Conservation (phyloP, 2,888 invertebrate species). For the Protophormia terraenovae region DNA sequence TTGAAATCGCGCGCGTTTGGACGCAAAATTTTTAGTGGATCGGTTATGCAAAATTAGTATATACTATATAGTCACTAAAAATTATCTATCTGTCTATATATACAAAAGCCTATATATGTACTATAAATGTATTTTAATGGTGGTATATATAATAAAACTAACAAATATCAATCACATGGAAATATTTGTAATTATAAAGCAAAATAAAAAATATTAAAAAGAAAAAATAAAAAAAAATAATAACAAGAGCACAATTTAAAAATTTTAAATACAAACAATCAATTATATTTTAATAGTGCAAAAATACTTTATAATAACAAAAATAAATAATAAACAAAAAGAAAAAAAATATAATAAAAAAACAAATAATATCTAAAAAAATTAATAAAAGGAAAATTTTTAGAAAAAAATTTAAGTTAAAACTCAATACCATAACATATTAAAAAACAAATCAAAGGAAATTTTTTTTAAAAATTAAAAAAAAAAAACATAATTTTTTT, state of each 20-base stretch:
- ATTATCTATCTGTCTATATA: neutral
- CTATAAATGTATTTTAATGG: neutral
- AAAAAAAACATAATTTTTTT: neutral
- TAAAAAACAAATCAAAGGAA: neutral
- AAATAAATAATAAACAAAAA: neutral
- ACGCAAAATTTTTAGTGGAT: slow-evolving; percentile 68
- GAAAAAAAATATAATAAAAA: neutral
- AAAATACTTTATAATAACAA: neutral
- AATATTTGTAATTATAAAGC: neutral
- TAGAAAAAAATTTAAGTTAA: too few relatives aligned
- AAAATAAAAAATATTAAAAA: neutral
- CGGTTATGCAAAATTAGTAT: slow-evolving; percentile 52
- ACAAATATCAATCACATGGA: slow-evolving; percentile 10
- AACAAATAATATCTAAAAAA: neutral
- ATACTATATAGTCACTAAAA: too few relatives aligned
- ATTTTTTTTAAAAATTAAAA: neutral
- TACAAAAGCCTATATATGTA: neutral
- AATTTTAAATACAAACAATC: neutral
- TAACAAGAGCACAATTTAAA: neutral
- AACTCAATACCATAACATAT: too few relatives aligned
- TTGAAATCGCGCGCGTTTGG: slow-evolving; percentile 71
- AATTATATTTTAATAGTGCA: neutral
- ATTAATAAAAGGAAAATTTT: neutral
- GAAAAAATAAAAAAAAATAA: neutral
- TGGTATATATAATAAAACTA: slow-evolving; percentile 17